Evolutionary conservation across 2,113 vertebrate genomes (phyloP).

Genomic region (Ginglymostoma cirratum): DNA sequence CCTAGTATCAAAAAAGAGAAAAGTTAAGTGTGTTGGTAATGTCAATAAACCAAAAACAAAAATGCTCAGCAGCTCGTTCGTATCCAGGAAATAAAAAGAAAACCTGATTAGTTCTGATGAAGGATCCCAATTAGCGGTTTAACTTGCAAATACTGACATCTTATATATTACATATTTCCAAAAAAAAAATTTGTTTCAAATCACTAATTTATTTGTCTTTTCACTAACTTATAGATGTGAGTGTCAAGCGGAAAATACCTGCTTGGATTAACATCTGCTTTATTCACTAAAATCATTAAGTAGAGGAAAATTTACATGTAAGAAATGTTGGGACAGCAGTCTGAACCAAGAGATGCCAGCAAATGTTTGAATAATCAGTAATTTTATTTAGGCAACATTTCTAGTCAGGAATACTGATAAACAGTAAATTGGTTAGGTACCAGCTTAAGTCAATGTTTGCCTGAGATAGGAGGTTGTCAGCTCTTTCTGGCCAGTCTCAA

Average conservation of each 20-base stretch:
- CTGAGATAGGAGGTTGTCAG: not conserved
- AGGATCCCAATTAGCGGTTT: not conserved
- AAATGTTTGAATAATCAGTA: not conserved
- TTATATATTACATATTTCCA: not conserved
- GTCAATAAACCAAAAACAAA: not conserved
- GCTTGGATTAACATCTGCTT: not conserved
- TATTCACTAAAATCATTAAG: not conserved
- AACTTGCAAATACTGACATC: not conserved
- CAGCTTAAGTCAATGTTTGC: not conserved
- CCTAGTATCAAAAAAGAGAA: not conserved
- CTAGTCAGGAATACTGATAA: not conserved
- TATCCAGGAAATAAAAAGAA: not conserved
- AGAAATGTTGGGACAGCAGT: not conserved
- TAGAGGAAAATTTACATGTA: not conserved
- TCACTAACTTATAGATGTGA: not conserved
- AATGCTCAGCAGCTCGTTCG: not conserved
- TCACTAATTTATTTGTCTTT: not conserved
- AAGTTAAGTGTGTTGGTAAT: not conserved
- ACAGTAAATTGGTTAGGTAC: not conserved
- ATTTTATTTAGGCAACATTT: not conserved
- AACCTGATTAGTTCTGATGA: not conserved
- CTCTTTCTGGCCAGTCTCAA: not conserved
- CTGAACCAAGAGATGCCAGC: not conserved
- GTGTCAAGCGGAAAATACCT: not conserved
- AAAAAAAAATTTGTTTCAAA: not conserved